phyloP scores from a whole-genome alignment of 2,113 vertebrate species.

The Colaptes auratus region DNA sequence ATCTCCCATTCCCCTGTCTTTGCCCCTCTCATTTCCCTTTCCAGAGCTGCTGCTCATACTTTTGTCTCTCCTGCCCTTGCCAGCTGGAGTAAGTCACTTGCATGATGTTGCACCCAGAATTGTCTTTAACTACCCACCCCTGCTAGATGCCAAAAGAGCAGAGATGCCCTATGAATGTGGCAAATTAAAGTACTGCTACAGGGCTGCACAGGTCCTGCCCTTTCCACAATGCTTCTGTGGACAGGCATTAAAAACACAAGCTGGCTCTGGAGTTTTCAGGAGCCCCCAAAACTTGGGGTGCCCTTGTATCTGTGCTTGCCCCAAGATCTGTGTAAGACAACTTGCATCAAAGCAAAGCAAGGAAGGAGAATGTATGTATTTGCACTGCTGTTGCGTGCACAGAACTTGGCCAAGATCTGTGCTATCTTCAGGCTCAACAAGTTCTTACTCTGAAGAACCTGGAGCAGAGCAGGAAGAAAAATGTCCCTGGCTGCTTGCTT shows the following conservation, averaged over 20 bases:
- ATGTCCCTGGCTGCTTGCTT: not conserved
- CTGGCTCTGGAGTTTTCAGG: constrained; percentile 76
- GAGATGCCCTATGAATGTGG: not conserved
- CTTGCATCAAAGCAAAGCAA: not conserved
- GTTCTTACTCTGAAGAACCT: not conserved
- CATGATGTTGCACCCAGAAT: not conserved
- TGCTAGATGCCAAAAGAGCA: not conserved
- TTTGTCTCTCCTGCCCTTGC: not conserved
- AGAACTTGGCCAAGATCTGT: rapidly evolving
- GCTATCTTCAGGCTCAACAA: not conserved
- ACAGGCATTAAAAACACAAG: not conserved
- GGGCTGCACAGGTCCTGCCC: not conserved
- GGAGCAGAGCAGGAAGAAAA: not conserved
- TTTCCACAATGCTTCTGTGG: not conserved
- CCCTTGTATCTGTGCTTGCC: constrained; percentile 38
- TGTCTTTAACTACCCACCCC: not conserved
- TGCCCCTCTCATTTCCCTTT: not conserved
- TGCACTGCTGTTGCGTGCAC: not conserved
- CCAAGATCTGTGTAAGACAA: constrained; percentile 72
- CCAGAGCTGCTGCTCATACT: not conserved
- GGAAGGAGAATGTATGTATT: no score
- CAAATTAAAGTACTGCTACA: not conserved
- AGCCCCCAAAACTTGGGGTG: not conserved
- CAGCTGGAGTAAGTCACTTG: not conserved
- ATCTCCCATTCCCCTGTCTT: not conserved